Evolutionary conservation across 2,888 invertebrate species (phyloP).

Genomic region (Melanotus villosus): DNA sequence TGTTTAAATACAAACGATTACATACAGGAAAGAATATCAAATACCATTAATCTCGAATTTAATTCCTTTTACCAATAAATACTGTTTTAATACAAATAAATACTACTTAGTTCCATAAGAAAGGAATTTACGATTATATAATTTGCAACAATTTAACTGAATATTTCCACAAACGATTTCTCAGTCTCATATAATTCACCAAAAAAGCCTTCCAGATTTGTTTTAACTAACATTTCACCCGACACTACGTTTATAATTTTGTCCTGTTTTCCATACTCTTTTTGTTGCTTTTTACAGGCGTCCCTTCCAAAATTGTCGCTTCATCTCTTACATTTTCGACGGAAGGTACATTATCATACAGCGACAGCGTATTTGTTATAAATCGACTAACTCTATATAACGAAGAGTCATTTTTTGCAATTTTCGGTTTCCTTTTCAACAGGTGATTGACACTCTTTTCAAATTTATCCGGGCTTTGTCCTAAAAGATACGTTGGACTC

Average conservation of each 20-base stretch:
- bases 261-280: slow-evolving; percentile 35
- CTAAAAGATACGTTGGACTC: not conserved
- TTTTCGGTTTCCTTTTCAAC: slow-evolving; percentile 24
- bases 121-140: not conserved
- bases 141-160: not conserved
- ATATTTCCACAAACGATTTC: not conserved
- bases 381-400: slow-evolving; percentile 34
- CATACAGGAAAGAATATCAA: too few relatives aligned
- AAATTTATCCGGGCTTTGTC: slow-evolving; percentile 5
- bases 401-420: slow-evolving; percentile 39
- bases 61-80: not conserved
- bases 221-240: too few relatives aligned
- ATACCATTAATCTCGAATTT: not conserved
- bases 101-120: not conserved
- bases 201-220: not conserved
- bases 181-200: slow-evolving; percentile 1
- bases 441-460: slow-evolving; percentile 4
- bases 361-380: slow-evolving; percentile 29
- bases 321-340: slow-evolving; percentile 28
- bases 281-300: not conserved
- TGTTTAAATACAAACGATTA: too few relatives aligned
- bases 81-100: not conserved
- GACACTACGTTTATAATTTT: slow-evolving; percentile 32
- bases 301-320: slow-evolving; percentile 32
- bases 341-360: slow-evolving; percentile 37